phyloP scores from a whole-genome alignment of 2,797 vertebrate species.

The Pelobates cultripes region DNA sequence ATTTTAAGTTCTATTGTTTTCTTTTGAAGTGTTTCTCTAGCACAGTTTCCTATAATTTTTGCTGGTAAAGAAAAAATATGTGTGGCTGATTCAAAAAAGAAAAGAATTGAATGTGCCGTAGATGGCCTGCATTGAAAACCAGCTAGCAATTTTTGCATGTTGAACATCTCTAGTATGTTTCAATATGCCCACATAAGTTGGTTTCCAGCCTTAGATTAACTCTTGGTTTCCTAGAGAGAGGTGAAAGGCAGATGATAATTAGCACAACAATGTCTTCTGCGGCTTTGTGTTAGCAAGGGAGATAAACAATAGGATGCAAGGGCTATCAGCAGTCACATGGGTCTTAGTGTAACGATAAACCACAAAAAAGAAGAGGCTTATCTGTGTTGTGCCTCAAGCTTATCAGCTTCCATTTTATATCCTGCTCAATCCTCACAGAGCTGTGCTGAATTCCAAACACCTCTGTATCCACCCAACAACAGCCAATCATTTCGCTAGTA shows the following conservation, averaged over 20 bases:
- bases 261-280: constrained; percentile 46
- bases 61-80: too few species aligned
- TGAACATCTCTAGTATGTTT: constrained; percentile 25
- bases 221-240: constrained; percentile 32
- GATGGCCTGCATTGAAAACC: not conserved
- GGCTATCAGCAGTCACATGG: constrained; percentile 54
- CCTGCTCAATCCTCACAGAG: constrained; percentile 41
- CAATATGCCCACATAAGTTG: constrained; percentile 36
- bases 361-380: constrained; percentile 20
- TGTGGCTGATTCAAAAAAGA: too few species aligned
- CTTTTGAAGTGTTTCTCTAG: too few species aligned
- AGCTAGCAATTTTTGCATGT: constrained; percentile 25
- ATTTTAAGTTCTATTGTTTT: too few species aligned
- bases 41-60: too few species aligned
- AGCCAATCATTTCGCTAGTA: constrained; percentile 49
- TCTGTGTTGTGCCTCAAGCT: constrained; percentile 35
- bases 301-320: constrained; percentile 55
- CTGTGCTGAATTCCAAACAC: constrained; percentile 35
- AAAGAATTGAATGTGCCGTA: too few species aligned
- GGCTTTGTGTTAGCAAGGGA: constrained; percentile 53
- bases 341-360: constrained; percentile 47
- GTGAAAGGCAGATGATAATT: constrained; percentile 43
- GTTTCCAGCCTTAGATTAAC: constrained; percentile 40
- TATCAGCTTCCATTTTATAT: constrained; percentile 47
- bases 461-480: constrained; percentile 44